A percentile compares a stretch with the other conserved stretches of the same genome.
phyloP scores from a whole-genome alignment of 2,888 invertebrate genomes.

The Sisyra terminalis region DNA sequence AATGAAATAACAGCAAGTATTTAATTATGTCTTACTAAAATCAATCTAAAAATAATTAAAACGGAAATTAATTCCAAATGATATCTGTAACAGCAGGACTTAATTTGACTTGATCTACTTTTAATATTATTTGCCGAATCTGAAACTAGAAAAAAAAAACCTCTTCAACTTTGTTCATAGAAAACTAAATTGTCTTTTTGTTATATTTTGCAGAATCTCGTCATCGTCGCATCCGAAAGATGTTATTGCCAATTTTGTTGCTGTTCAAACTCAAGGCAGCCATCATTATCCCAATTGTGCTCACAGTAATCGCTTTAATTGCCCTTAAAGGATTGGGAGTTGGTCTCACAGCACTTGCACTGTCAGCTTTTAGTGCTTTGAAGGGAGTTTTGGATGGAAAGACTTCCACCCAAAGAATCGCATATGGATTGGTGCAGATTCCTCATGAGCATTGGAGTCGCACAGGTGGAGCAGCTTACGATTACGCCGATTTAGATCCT shows the following conservation, averaged over 20 bases:
- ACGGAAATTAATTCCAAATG: too few relatives aligned
- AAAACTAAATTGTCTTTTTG: not conserved
- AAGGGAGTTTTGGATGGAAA: constrained; percentile 20
- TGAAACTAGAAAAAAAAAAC: not conserved
- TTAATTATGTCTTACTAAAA: too few relatives aligned
- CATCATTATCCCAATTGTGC: constrained; percentile 39
- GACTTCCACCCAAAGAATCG: constrained; percentile 17
- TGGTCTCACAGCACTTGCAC: constrained; percentile 39
- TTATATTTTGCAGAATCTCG: constrained; percentile 30
- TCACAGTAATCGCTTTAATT: constrained; percentile 41
- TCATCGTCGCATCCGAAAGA: constrained; percentile 39
- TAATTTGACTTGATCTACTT: too few relatives aligned
- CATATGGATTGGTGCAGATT: constrained; percentile 23
- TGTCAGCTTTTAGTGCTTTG: constrained; percentile 31
- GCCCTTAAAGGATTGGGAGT: constrained; percentile 47
- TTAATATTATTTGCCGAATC: too few relatives aligned
- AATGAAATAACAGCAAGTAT: too few relatives aligned
- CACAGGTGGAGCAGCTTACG: not conserved
- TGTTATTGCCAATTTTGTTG: constrained; percentile 42
- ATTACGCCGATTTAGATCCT: constrained; percentile 8
- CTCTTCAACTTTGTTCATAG: not conserved
- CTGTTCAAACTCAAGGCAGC: constrained; percentile 43
- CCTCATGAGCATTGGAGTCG: constrained; percentile 20
- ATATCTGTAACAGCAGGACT: too few relatives aligned
- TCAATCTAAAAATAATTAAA: too few relatives aligned